Evolutionary conservation across 2,888 invertebrate species (phyloP), one percentile per base, ranked within the genome.

Genomic region (Callimorpha dominula): DNA sequence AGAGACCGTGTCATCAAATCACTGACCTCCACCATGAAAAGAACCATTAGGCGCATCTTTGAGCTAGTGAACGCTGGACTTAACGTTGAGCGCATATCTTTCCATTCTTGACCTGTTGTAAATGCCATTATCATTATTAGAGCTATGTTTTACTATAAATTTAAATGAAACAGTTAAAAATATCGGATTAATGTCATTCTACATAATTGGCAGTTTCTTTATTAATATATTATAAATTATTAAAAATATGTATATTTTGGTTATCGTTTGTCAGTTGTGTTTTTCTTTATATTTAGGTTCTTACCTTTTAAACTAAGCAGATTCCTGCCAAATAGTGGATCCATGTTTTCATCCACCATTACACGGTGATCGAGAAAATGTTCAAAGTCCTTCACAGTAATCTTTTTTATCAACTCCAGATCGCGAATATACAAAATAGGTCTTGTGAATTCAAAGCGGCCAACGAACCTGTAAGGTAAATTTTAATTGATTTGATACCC

Each of bases 351-450:
- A 8, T 89, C 87, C 4, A 93, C 81, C 1, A 93, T 43, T 3
- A 83, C 75, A 1, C 91, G 90, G 82, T 96, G 96, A 84, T 96
- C 96, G 0, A 91, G 74, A 79, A 96, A 96, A 78, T 96, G 86
- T 74, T 96, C 96, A 71, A 96, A 96, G 81, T 96, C 96, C 77
- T 96, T 96, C 2, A 96, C 88, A 0, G 94, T 87, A 4, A 96
- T 90, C 71, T 90, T 90, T 80, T 96, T 96, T 0, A 96, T 74
- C 31, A 96, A 71, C 40, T 96, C 96, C 0, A 95, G 84, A 81
- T 96, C 96, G 0, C 90, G 88, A n/a, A 96, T 73, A 50, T 96
- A 76, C 4, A 94, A 54, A 1, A 90, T 31, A 0, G 94, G 94
- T 0, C 77, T 89, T 0, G 89, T 77, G 52, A 96, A 91, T 77